Evolutionary conservation across 2,113 vertebrate genomes (phyloP), one percentile per base, ranked within the genome.

Genomic region (Leiothrix lutea): DNA sequence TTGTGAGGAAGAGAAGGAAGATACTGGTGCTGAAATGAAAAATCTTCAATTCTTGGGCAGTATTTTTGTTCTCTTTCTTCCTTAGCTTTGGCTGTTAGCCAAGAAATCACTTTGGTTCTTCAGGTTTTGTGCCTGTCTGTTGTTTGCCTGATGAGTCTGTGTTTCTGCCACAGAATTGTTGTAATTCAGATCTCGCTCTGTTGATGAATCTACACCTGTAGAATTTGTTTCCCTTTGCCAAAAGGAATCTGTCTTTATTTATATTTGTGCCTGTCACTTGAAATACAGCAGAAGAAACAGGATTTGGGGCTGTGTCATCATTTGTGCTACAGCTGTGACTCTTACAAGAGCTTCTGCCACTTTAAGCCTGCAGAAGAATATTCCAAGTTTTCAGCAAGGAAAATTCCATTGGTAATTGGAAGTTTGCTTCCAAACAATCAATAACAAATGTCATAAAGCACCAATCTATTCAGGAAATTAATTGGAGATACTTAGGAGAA

Each of bases 391-490:
- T 44, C 33, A 96, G 57, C 48, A 66, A 65, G 69, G 89, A 89
- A 80, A 94, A 56, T 72, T 95, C 53, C 44, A 28, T 56, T 57
- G 38, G 77, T 96, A 97, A 97, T 94, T 95, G 78, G 78, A 95
- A 96, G 87, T 97, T 97, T 97, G 84, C 94, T 96, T 96, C 96
- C 94, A 95, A 97, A 94, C 95, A 97, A 93, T 97, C 95, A 97
- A 92, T 97, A 96, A 94, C 80, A 97, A 93, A 92, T 87, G 92
- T 86, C 90, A 96, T 65, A 96, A 96, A 97, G 88, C 73, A 87
- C 90, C 91, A 92, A 89, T 97, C 81, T 96, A 93, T 97, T 97
- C 81, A 86, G 78, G 77, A 94, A 96, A 97, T 97, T 97, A 98
- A 98, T 97, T 97, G 92, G 80, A 88, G 58, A 70, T 90, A 82